Conservation (phyloP, 1,140 invertebrate genomes). For the Trichonephila clavipes region DNA sequence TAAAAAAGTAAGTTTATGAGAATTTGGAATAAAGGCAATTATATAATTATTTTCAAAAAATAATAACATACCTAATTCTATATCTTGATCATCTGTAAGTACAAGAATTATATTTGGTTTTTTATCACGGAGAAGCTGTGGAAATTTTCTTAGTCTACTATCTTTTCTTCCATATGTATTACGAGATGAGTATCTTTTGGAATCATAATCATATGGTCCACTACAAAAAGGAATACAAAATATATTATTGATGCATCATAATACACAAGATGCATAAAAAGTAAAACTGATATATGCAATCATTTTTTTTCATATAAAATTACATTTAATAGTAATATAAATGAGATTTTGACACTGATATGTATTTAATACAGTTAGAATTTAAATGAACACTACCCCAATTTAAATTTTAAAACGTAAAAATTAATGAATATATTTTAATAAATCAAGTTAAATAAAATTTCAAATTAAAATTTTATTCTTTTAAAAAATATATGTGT, state of each 20-base stretch:
- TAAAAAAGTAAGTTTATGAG: too few species aligned
- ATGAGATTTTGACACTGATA: background rate
- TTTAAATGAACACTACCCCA: too few species aligned
- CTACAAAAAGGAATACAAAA: background rate
- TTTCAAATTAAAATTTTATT: too few species aligned
- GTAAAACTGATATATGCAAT: background rate
- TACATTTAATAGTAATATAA: background rate
- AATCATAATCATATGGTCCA: constrained; percentile 64
- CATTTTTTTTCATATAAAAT: background rate
- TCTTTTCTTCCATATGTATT: constrained; percentile 45
- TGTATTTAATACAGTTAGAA: too few species aligned
- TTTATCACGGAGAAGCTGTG: constrained; percentile 63
- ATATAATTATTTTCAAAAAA: too few species aligned
- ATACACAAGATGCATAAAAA: background rate
- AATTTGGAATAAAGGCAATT: too few species aligned
- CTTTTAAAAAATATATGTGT: too few species aligned
- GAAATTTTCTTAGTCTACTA: constrained; percentile 27
- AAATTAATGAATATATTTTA: too few species aligned
- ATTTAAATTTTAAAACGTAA: too few species aligned
- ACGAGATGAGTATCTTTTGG: constrained; percentile 28
- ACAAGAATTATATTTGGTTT: constrained; percentile 95
- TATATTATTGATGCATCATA: background rate
- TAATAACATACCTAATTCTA: constrained; percentile 85
- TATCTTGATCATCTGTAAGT: constrained; percentile 97
- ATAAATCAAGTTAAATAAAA: too few species aligned